Conservation (phyloP, 1,140 invertebrate species). For the Euglossa dilemma region DNA sequence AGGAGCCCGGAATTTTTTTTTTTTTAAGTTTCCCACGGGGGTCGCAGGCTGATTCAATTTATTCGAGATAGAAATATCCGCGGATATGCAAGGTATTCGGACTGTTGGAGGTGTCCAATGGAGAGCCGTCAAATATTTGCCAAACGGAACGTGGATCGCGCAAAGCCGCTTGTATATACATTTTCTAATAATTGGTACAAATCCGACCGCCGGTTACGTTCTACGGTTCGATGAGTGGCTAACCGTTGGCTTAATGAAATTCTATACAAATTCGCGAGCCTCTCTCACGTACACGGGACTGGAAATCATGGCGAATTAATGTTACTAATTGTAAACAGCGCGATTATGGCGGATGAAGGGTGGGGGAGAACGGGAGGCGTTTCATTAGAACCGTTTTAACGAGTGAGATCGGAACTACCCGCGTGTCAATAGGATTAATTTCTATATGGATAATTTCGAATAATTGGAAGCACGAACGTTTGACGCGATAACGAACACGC, state of each 20-base stretch:
- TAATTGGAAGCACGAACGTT: conserved; percentile 59
- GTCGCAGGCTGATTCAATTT: conserved; percentile 18
- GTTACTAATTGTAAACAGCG: conserved; percentile 70
- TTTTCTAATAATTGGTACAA: conserved; percentile 72
- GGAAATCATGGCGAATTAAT: conserved; percentile 69
- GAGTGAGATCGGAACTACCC: conserved; percentile 58
- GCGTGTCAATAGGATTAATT: conserved; percentile 69
- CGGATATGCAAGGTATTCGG: conserved; percentile 47
- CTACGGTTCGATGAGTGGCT: conserved; percentile 68
- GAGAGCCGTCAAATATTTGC: conserved; percentile 68
- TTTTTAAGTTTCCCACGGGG: background rate
- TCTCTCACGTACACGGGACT: conserved; percentile 56
- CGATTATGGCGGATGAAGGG: conserved; percentile 59
- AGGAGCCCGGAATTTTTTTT: background rate
- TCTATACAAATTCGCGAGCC: conserved; percentile 62
- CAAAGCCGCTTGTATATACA: conserved; percentile 62
- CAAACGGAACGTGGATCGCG: conserved; percentile 57
- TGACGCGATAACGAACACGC: conserved; percentile 44
- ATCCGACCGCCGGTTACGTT: conserved; percentile 70
- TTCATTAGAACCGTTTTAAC: conserved; percentile 62
- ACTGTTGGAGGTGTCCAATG: conserved; percentile 65
- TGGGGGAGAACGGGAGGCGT: conserved; percentile 47
- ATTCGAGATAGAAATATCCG: conserved; percentile 50
- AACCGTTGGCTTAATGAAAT: conserved; percentile 71
- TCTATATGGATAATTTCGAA: conserved; percentile 64